A percentile compares a stretch with the other conserved stretches of the same genome.
Evolutionary conservation across 2,888 invertebrate species (phyloP).

Genomic region (Diarsia brunnea): DNA sequence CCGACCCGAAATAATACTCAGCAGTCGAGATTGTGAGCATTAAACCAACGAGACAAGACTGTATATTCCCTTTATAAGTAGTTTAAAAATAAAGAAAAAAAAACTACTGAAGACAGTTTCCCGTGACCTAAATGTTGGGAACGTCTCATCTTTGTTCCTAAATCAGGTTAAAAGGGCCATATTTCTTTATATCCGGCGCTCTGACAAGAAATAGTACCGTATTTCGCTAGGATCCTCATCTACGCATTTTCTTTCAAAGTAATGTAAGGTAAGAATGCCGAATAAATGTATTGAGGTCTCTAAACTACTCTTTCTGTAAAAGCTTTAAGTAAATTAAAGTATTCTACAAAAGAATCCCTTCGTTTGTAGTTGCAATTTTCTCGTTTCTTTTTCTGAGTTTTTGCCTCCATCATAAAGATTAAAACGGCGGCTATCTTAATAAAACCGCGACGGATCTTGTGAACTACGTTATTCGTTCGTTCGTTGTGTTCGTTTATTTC

Average conservation of each 20-base stretch:
- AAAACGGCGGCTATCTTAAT: conserved; percentile 1
- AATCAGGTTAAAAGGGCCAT: conserved; percentile 66
- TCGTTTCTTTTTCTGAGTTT: conserved; percentile 5
- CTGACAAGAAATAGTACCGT: conserved; percentile 58
- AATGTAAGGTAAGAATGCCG: conserved; percentile 11
- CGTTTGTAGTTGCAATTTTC: conserved; percentile 21
- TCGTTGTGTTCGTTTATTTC: too few species aligned
- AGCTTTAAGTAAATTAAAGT: conserved; percentile 44
- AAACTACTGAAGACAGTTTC: conserved; percentile 26
- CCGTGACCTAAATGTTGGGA: conserved; percentile 36
- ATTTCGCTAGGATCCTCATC: conserved; percentile 39
- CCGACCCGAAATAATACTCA: too few species aligned
- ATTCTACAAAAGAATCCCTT: conserved; percentile 24
- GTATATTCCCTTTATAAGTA: not conserved
- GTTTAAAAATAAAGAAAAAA: not conserved
- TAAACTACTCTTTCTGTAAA: conserved; percentile 29
- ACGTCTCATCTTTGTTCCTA: conserved; percentile 52
- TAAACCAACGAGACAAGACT: not conserved
- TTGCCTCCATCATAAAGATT: conserved; percentile 23
- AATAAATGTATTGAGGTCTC: conserved; percentile 50
- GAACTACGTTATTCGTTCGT: not conserved
- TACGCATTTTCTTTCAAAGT: conserved; percentile 31
- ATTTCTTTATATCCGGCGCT: conserved; percentile 59
- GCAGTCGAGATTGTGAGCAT: too few species aligned
- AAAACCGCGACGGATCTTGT: not conserved